Evolutionary conservation across 2,797 vertebrate species (phyloP).

Genomic region (Perodicticus potto): DNA sequence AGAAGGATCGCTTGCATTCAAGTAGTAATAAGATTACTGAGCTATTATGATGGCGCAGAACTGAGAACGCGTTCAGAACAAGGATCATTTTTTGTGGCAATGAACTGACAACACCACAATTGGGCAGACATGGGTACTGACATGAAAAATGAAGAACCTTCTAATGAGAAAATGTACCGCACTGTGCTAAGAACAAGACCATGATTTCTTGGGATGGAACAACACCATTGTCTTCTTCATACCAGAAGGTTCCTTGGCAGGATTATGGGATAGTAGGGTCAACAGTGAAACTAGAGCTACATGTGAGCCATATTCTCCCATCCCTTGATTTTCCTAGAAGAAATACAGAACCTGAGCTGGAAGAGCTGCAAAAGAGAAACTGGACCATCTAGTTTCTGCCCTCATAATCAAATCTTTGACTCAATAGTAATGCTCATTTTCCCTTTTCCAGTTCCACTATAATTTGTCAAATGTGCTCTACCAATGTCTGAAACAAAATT

Average conservation of each 20-base stretch:
- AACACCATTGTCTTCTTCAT: not conserved
- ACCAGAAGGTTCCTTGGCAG: not conserved
- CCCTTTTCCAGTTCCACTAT: not conserved
- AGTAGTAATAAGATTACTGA: conserved; percentile 25
- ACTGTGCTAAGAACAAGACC: not conserved
- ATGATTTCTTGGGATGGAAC: not conserved
- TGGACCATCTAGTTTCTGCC: not conserved
- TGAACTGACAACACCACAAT: not conserved
- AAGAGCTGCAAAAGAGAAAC: not conserved
- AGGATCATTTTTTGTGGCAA: conserved; percentile 3
- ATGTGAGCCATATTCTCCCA: not conserved
- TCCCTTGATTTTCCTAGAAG: not conserved
- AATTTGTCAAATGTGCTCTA: not conserved
- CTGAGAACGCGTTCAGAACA: conserved; percentile 10
- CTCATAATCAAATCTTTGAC: not conserved
- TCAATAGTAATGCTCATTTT: not conserved
- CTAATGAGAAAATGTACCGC: conserved; percentile 15
- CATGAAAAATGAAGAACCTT: conserved; percentile 33
- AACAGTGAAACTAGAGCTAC: conserved; percentile 9
- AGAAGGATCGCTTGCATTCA: conserved; percentile 61
- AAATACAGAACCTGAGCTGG: not conserved
- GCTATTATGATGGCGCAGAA: conserved; percentile 57
- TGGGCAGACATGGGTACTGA: conserved; percentile 3
- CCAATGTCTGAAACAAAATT: not conserved
- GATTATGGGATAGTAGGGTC: not conserved